Conservation (phyloP, 1,140 invertebrate species). For the Cyrtorhinus lividipennis region DNA sequence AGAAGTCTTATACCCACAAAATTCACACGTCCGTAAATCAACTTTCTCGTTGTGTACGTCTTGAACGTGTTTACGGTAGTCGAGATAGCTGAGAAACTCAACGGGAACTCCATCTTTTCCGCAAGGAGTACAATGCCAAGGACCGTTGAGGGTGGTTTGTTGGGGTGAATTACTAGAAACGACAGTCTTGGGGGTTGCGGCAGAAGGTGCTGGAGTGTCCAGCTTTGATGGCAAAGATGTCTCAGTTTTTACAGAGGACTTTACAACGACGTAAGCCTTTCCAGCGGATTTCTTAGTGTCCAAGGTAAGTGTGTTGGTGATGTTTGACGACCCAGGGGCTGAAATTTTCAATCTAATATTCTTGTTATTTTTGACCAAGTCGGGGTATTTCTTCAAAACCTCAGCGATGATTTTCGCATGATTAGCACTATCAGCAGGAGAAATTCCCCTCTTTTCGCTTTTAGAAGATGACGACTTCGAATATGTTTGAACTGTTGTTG, state of each 20-base stretch:
- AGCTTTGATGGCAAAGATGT: slow-evolving; percentile 1
- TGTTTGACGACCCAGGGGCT: slow-evolving; percentile 36
- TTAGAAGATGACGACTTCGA: slow-evolving; percentile 20
- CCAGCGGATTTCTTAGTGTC: slow-evolving; percentile 29
- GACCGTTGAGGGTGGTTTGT: slow-evolving; percentile 30
- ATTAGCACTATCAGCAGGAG: slow-evolving; percentile 33
- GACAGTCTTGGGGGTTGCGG: background rate
- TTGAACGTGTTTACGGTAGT: slow-evolving; percentile 62
- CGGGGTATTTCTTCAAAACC: slow-evolving; percentile 60
- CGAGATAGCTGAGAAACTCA: slow-evolving; percentile 57
- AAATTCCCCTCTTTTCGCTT: slow-evolving; percentile 31
- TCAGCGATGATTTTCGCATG: slow-evolving; percentile 63
- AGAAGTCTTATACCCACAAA: slow-evolving; percentile 61
- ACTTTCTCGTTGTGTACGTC: slow-evolving; percentile 67
- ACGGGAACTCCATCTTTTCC: slow-evolving; percentile 45
- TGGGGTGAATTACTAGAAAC: background rate
- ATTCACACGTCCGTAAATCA: slow-evolving; percentile 62
- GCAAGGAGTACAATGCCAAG: slow-evolving; percentile 52
- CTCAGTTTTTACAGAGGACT: slow-evolving; percentile 31
- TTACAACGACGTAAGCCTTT: slow-evolving; percentile 37
- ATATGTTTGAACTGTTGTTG: background rate
- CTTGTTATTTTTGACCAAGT: slow-evolving; percentile 69
- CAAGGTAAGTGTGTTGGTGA: slow-evolving; percentile 24
- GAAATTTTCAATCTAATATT: slow-evolving; percentile 76
- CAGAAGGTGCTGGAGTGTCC: background rate